These are phyloP conservation scores for Lysiphlebus fabarum DNA, from an alignment of 1,140 invertebrate species.

Conservation along the genomic window DNA sequence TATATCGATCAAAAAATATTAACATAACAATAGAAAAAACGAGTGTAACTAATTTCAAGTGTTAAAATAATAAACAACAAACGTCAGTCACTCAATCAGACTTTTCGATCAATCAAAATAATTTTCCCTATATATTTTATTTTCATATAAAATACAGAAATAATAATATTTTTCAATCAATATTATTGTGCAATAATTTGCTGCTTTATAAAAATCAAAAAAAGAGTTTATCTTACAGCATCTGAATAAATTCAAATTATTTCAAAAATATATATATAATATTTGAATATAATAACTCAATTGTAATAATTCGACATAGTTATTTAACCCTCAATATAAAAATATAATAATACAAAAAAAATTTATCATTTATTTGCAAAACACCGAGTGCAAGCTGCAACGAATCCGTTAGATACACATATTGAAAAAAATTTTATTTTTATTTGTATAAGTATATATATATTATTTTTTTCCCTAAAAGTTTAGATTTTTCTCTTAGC, in stretches of 20 bases:
- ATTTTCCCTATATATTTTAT: constrained; percentile 15
- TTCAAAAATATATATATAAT: not conserved
- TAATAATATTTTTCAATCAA: constrained; percentile 41
- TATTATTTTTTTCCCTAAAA: constrained; percentile 34
- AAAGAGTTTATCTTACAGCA: not conserved
- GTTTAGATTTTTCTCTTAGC: not conserved
- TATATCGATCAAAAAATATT: not conserved
- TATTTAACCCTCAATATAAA: constrained; percentile 1
- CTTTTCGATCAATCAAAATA: constrained; percentile 43
- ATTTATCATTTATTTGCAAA: constrained; percentile 53
- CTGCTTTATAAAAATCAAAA: not conserved
- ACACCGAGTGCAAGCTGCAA: constrained; percentile 49
- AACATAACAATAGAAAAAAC: constrained; percentile 12
- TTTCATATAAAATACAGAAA: constrained; percentile 38
- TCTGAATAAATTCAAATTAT: no score
- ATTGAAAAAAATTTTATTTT: constrained; percentile 35
- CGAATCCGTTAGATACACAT: constrained; percentile 48
- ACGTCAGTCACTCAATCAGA: constrained; percentile 38
- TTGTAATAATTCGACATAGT: constrained; percentile 19
- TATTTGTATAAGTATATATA: constrained; percentile 41
- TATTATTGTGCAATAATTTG: not conserved
- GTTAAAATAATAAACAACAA: constrained; percentile 47
- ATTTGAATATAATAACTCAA: constrained; percentile 4
- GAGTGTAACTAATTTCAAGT: constrained; percentile 29
- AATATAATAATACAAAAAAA: constrained; percentile 25